Evolutionary conservation across 2,888 invertebrate genomes (phyloP).

Genomic region (Archips crataeganus): DNA sequence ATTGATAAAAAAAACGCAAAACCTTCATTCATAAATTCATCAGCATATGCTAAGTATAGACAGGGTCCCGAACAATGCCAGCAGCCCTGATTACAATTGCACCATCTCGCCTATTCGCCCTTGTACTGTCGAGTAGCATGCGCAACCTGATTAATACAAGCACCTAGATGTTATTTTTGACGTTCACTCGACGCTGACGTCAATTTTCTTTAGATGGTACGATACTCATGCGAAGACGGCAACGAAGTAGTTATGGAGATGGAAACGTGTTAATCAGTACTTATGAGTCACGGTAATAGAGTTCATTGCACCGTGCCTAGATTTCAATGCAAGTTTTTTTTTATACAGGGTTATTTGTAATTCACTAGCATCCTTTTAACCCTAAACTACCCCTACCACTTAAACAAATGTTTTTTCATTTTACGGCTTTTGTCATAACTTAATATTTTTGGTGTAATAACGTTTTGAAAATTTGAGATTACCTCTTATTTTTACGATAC

Average conservation of each 20-base stretch:
- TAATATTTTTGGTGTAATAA: too few species aligned
- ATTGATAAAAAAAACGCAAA: slow-evolving; percentile 14
- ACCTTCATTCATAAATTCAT: slow-evolving; percentile 14
- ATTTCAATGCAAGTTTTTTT: slow-evolving; percentile 5
- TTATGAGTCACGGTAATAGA: slow-evolving; percentile 28
- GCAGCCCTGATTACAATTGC: slow-evolving; percentile 20
- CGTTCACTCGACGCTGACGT: slow-evolving; percentile 14
- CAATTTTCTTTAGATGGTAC: slow-evolving; percentile 37
- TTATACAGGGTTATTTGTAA: too few species aligned
- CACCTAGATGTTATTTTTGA: too few species aligned
- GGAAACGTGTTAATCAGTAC: slow-evolving; percentile 10
- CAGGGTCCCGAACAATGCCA: neutral
- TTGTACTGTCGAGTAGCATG: slow-evolving; percentile 13
- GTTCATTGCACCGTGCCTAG: slow-evolving; percentile 26
- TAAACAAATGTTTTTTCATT: too few species aligned
- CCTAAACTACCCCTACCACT: too few species aligned
- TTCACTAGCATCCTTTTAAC: too few species aligned
- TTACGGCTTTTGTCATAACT: too few species aligned
- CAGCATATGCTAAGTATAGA: neutral
- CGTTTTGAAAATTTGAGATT: too few species aligned
- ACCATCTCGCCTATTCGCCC: slow-evolving; percentile 19
- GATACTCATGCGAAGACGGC: slow-evolving; percentile 10
- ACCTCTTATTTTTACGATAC: too few species aligned
- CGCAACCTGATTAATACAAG: neutral
- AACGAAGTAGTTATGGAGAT: slow-evolving; percentile 19